Conservation (phyloP, 2,797 vertebrate species). For the Mareca strepera region DNA sequence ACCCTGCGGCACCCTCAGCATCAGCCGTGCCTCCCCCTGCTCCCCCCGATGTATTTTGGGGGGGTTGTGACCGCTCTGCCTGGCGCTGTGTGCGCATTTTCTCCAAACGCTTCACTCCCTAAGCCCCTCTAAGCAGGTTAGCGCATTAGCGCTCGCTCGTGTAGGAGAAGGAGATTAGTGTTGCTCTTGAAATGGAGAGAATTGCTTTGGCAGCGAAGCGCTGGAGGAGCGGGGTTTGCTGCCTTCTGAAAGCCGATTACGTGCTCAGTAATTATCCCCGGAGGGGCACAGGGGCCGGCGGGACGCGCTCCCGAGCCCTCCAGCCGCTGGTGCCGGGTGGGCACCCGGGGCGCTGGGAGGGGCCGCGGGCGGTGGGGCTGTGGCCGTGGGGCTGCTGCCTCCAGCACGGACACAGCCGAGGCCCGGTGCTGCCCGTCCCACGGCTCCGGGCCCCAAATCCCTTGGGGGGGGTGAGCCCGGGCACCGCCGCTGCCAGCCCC, state of each 20-base stretch:
- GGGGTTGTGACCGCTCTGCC: too few relatives aligned
- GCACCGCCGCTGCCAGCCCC: too few relatives aligned
- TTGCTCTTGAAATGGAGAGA: background rate
- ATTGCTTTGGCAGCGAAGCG: background rate
- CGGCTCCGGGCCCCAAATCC: too few relatives aligned
- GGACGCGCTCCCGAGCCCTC: accelerated
- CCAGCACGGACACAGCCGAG: too few relatives aligned
- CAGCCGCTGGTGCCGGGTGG: background rate
- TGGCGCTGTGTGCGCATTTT: too few relatives aligned
- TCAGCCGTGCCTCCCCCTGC: background rate
- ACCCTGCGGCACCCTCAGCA: background rate
- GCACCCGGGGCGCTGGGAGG: too few relatives aligned
- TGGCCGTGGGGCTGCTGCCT: too few relatives aligned
- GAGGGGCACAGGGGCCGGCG: background rate
- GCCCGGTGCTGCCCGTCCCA: too few relatives aligned
- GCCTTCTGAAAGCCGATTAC: background rate
- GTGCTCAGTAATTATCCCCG: background rate
- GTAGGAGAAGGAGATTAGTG: accelerated
- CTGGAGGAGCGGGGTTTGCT: background rate
- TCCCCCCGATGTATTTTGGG: accelerated
- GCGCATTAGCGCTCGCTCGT: accelerated
- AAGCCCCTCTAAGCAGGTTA: background rate
- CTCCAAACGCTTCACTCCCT: accelerated
- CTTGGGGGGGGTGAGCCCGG: too few relatives aligned
- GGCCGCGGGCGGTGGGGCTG: too few relatives aligned